phyloP scores from a whole-genome alignment of 2,113 vertebrate species.

The Bungarus multicinctus region DNA sequence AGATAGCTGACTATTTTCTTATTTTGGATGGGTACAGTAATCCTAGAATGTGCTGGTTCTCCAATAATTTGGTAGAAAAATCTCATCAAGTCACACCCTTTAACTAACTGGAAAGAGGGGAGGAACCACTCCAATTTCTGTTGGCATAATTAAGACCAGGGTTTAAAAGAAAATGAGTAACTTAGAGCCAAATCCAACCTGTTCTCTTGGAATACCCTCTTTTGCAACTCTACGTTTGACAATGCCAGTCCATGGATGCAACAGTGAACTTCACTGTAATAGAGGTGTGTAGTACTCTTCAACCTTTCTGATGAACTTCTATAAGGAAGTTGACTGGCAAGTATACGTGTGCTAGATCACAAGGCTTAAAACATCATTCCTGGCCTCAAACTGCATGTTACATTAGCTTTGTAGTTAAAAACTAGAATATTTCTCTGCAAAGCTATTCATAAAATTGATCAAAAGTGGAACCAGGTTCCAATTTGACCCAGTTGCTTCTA shows the following conservation, averaged over 20 bases:
- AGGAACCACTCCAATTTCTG: not conserved
- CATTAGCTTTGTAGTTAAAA: not conserved
- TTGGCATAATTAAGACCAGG: not conserved
- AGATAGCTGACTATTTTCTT: not conserved
- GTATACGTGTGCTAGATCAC: not conserved
- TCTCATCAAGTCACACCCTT: not conserved
- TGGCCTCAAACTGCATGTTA: not conserved
- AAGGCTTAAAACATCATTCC: not conserved
- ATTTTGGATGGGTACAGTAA: not conserved
- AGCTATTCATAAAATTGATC: not conserved
- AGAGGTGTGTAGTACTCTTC: not conserved
- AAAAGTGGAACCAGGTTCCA: not conserved
- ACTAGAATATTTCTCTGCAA: not conserved
- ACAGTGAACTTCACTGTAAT: not conserved
- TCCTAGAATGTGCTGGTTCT: not conserved
- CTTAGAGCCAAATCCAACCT: not conserved
- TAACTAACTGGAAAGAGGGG: not conserved
- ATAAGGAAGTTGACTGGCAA: not conserved
- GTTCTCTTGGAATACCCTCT: not conserved
- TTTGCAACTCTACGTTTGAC: not conserved
- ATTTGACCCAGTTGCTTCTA: not conserved
- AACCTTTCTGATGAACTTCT: not conserved
- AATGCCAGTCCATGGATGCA: not conserved
- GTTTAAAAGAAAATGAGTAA: not conserved
- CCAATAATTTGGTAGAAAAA: not conserved